Base-by-base conservation (phyloP, 2,113 vertebrate species). In the Mastomys natalensis region DNA sequence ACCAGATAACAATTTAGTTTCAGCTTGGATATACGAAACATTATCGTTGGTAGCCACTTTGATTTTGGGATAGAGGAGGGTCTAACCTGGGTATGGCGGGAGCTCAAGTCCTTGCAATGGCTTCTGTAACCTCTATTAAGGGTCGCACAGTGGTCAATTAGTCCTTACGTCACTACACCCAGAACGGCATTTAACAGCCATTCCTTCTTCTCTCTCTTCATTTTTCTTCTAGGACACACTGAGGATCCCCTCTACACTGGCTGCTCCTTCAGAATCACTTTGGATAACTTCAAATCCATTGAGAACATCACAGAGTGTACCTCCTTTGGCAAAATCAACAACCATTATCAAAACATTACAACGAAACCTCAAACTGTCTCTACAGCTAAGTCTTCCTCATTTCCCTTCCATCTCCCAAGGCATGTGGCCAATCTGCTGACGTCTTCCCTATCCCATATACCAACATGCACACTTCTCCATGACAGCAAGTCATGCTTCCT, bases 261-360 rank as follows among this genome's bases (percentile, higher is more conserved):
- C 81, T 55, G 62, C 34, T 84, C 74, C 55, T 87, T n/a, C 62
- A 66, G 1, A 90, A 58, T 60, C 22, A 78, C 64, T 55, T 60
- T 55, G 53, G 29, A n/a, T 85, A 45, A 93, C 29, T 80, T 81
- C 90, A 91, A 55, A 93, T 26, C 37, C 1, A 91, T 6, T 31
- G 80, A 94, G 80, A 94, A 95, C 58, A 66, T 40, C 21, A 80
- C 3, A 7, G 29, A 92, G 19, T 80, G 17, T 73, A 19, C 34
- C n/a, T 78, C 66, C 53, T 94, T 92, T 7, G 70, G 51, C 40
- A 37, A 78, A 73, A 94, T 7, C 45, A 87, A 78, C 40, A 94
- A 73, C 40, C 73, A 34, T 45, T 73, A 64, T 70, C 70, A 74
- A 88, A 96, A 84, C 58, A 73, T 45, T 87, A 51, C 40, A 29